Evolutionary conservation across 2,113 vertebrate genomes (phyloP).

Genomic region (Desmodus rotundus): DNA sequence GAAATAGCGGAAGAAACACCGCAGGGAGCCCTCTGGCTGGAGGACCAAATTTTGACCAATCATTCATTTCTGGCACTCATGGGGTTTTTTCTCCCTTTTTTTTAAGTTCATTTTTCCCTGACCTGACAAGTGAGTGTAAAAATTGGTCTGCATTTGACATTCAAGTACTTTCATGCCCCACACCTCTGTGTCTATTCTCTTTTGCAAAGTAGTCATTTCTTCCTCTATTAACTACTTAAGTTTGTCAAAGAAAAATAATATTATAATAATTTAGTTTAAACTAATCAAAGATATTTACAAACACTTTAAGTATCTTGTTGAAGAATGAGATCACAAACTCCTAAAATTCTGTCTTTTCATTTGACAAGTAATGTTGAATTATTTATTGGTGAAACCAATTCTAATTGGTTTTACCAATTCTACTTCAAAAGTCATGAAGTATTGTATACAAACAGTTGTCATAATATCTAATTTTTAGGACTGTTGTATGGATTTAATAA

Average conservation of each 20-base stretch:
- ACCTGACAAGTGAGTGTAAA: neutral
- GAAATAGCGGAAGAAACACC: slow-evolving; percentile 39
- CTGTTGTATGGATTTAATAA: neutral
- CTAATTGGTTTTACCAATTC: neutral
- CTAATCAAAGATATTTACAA: slow-evolving; percentile 13
- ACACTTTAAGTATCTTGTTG: slow-evolving; percentile 7
- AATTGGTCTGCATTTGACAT: neutral
- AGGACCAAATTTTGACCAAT: slow-evolving; percentile 50
- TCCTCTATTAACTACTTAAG: neutral
- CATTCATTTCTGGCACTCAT: slow-evolving; percentile 32
- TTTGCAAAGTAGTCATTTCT: neutral
- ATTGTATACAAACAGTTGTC: neutral
- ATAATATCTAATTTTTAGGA: neutral
- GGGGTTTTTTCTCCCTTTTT: slow-evolving; percentile 4
- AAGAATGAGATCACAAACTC: neutral
- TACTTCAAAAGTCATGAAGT: neutral
- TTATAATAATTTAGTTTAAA: slow-evolving; percentile 7
- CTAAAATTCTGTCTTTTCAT: slow-evolving; percentile 12
- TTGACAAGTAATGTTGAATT: slow-evolving; percentile 14
- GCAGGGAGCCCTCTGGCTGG: slow-evolving; percentile 19
- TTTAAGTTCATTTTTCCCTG: neutral
- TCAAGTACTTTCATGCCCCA: neutral
- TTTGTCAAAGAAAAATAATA: slow-evolving; percentile 14
- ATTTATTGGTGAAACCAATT: too few relatives aligned
- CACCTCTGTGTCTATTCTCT: neutral